phyloP scores from a whole-genome alignment of 1,140 invertebrate species.

The Hycleus cichorii region DNA sequence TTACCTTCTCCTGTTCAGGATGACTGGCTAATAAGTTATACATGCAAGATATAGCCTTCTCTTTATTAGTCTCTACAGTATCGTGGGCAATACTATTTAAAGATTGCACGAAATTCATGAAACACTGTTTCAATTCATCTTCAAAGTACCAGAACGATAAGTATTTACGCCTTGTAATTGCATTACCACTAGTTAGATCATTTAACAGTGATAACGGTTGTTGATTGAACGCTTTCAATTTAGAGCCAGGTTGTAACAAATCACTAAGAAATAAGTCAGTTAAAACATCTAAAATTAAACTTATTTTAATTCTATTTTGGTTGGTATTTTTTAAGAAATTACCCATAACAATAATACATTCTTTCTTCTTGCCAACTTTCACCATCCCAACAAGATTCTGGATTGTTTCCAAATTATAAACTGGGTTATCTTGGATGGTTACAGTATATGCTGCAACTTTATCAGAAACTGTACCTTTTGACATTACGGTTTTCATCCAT shows the following conservation, averaged over 20 bases:
- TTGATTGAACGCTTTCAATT: constrained; percentile 66
- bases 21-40: constrained; percentile 73
- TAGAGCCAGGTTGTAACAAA: constrained; percentile 63
- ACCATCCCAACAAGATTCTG: constrained; percentile 69
- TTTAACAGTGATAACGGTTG: constrained; percentile 50
- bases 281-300: constrained; percentile 51
- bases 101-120: constrained; percentile 59
- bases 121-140: constrained; percentile 70
- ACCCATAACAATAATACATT: constrained; percentile 59
- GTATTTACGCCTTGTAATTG: constrained; percentile 48
- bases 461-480: constrained; percentile 74
- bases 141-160: constrained; percentile 71
- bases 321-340: constrained; percentile 23
- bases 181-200: constrained; percentile 46
- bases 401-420: constrained; percentile 68
- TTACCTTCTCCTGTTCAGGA: constrained; percentile 80
- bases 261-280: constrained; percentile 72
- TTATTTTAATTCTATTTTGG: constrained; percentile 9
- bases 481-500: constrained; percentile 76
- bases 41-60: constrained; percentile 71
- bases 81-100: constrained; percentile 59
- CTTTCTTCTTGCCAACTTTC: constrained; percentile 72
- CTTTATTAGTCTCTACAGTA: constrained; percentile 69
- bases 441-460: constrained; percentile 80
- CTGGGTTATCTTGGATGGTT: constrained; percentile 75